phyloP scores from a whole-genome alignment of 2,797 vertebrate genomes.

The Vipera ursinii region DNA sequence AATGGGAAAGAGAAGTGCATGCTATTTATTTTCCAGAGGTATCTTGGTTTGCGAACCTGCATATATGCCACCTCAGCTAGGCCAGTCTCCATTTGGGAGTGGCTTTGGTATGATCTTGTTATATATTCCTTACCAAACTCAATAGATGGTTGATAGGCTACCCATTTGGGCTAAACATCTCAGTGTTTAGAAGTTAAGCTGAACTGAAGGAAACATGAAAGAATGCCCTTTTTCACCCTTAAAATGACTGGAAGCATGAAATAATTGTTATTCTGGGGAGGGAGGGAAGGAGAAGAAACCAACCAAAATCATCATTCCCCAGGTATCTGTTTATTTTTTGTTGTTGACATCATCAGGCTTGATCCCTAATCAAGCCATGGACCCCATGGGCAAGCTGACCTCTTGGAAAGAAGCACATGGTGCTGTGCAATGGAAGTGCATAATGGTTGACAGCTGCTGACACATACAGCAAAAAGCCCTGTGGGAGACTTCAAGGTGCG shows the following conservation, averaged over 20 bases:
- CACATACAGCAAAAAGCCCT: slow-evolving; percentile 1
- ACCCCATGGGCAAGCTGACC: not conserved
- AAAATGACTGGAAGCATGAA: not conserved
- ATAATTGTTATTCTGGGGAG: not conserved
- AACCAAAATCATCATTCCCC: not conserved
- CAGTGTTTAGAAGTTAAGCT: not conserved
- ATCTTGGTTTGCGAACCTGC: not conserved
- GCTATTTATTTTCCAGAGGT: not conserved
- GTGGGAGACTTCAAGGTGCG: not conserved
- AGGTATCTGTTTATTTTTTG: not conserved
- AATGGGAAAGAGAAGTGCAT: not conserved
- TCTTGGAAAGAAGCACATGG: not conserved
- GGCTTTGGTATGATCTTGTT: not conserved
- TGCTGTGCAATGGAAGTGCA: not conserved
- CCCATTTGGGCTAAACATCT: not conserved
- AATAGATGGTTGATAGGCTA: not conserved
- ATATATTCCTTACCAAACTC: not conserved
- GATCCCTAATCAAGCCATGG: slow-evolving; percentile 1
- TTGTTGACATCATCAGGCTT: not conserved
- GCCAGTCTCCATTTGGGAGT: not conserved
- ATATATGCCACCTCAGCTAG: not conserved
- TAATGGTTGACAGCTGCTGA: not conserved
- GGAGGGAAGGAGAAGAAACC: not conserved
- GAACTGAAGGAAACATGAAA: not conserved
- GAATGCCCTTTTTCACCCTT: not conserved